These are phyloP conservation scores for Mesitornis unicolor DNA, from an alignment of 2,113 vertebrate species.

Conservation along the genomic window DNA sequence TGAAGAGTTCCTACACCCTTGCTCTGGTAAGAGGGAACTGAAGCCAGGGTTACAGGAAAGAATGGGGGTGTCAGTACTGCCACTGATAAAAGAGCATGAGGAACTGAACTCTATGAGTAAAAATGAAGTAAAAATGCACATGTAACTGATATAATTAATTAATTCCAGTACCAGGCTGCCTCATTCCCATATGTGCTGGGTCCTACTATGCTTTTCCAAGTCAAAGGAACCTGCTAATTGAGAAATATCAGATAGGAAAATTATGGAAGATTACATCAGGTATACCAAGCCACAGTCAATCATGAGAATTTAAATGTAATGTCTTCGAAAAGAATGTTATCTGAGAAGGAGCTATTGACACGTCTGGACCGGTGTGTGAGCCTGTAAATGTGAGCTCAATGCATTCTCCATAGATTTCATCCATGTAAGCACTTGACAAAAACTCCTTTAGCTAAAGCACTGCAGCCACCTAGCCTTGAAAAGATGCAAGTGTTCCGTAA, in stretches of 20 bases:
- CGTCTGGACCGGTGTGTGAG: not conserved
- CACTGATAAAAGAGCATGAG: not conserved
- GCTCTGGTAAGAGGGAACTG: not conserved
- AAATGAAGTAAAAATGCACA: not conserved
- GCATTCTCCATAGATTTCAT: not conserved
- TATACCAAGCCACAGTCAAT: not conserved
- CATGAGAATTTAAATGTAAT: not conserved
- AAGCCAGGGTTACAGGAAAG: not conserved
- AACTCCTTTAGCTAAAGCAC: conserved; percentile 37
- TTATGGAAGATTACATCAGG: not conserved
- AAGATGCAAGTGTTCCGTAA: conserved; percentile 43
- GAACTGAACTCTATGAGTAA: not conserved
- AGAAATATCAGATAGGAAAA: not conserved
- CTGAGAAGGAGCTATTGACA: not conserved
- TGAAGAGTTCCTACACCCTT: not conserved
- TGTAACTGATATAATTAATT: not conserved
- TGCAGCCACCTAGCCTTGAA: conserved; percentile 62
- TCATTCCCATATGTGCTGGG: not conserved
- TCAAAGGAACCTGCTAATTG: not conserved
- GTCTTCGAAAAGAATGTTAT: not conserved
- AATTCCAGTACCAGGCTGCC: not conserved
- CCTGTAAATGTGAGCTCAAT: not conserved
- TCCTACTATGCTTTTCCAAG: not conserved
- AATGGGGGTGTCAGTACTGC: not conserved
- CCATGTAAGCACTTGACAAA: not conserved